Percentiles rank a stretch among this genome's conserved stretches.
Evolutionary conservation across 2,113 vertebrate species (phyloP).

Genomic region (Vicugna pacos): DNA sequence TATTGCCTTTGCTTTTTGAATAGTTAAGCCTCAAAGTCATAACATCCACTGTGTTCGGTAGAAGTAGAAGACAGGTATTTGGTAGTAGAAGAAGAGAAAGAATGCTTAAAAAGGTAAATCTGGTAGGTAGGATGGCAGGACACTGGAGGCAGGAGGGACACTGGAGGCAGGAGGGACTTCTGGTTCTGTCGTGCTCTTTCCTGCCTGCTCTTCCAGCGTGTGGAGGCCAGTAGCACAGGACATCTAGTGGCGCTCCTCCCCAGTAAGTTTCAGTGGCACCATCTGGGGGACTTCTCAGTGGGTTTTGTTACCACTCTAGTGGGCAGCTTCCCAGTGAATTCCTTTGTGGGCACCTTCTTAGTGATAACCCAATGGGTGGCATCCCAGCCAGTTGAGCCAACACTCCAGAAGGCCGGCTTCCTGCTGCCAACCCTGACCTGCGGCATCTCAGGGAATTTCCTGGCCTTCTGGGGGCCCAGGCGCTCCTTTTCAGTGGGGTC

Average conservation of each 20-base stretch:
- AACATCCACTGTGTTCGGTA: neutral
- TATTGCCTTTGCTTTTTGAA: neutral
- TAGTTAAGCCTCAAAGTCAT: neutral
- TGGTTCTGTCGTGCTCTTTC: neutral
- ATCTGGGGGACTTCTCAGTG: neutral
- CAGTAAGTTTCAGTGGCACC: neutral
- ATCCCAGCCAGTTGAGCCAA: neutral
- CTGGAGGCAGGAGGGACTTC: neutral
- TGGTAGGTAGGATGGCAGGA: neutral
- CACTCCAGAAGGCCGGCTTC: neutral
- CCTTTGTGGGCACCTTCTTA: neutral
- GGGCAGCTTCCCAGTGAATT: neutral
- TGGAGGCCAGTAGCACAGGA: neutral
- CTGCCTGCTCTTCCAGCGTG: too few species aligned
- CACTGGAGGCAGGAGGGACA: neutral
- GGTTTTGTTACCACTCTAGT: neutral
- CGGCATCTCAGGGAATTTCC: neutral
- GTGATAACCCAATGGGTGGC: neutral
- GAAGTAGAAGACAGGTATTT: neutral
- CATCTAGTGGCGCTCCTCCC: neutral
- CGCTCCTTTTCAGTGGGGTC: neutral
- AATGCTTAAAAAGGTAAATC: neutral
- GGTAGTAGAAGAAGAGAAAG: neutral
- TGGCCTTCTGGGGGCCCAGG: neutral
- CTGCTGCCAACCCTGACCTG: neutral